A percentile compares a stretch with the other conserved stretches of the same genome.
phyloP scores from a whole-genome alignment of 2,888 invertebrate genomes.

The Nasonia oneida region DNA sequence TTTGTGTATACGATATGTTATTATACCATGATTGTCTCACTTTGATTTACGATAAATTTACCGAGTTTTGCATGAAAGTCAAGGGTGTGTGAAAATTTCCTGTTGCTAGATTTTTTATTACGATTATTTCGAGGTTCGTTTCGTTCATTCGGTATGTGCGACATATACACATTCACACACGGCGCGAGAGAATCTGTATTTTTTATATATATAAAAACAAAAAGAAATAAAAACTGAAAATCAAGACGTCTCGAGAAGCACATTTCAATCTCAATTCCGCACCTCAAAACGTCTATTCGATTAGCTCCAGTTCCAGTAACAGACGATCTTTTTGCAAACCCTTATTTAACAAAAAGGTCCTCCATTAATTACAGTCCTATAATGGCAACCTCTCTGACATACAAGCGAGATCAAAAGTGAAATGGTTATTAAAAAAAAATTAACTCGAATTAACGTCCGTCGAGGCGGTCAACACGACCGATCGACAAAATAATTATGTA shows the following conservation, averaged over 20 bases:
- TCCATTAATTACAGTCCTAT: not conserved
- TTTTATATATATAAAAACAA: constrained; percentile 3
- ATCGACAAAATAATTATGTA: not conserved
- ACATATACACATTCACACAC: not conserved
- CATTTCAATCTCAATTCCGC: not conserved
- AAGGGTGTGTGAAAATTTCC: constrained; percentile 11
- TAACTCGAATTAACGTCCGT: not conserved
- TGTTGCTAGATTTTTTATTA: constrained; percentile 6
- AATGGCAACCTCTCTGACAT: not conserved
- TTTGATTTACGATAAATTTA: no score
- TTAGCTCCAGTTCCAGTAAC: not conserved
- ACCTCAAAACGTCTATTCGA: not conserved
- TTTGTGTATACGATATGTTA: not conserved
- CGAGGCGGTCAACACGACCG: not conserved
- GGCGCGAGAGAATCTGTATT: not conserved
- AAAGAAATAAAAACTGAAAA: constrained; percentile 9
- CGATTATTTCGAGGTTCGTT: not conserved
- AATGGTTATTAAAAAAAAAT: not conserved
- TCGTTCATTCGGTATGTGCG: not conserved
- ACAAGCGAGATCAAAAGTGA: not conserved
- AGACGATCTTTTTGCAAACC: constrained; percentile 18
- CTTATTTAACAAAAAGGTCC: constrained; percentile 3
- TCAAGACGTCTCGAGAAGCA: not conserved
- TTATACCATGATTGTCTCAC: not conserved
- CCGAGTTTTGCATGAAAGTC: not conserved